Conservation (phyloP, 2,888 invertebrate genomes). For the Beris chalybata region DNA sequence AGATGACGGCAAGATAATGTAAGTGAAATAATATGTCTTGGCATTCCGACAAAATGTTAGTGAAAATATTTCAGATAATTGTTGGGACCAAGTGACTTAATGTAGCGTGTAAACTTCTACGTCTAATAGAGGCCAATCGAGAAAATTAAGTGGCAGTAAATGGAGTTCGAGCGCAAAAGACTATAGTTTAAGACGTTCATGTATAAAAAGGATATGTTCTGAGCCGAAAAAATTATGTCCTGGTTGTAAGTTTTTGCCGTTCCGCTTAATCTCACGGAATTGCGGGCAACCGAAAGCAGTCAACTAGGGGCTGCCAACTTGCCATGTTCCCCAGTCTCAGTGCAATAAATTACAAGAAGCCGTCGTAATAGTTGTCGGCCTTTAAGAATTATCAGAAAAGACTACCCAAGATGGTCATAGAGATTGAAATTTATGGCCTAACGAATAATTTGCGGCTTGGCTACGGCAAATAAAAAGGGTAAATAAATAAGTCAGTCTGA, state of each 20-base stretch:
- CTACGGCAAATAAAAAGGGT: too few species aligned
- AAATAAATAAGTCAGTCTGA: too few species aligned
- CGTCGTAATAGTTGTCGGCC: not conserved
- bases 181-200: too few species aligned
- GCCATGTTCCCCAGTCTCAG: not conserved
- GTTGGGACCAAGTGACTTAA: constrained; percentile 5
- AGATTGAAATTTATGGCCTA: constrained; percentile 6
- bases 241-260: constrained; percentile 16
- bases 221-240: constrained; percentile 8
- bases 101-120: constrained; percentile 19
- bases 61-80: constrained; percentile 5
- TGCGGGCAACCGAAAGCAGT: not conserved
- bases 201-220: not conserved
- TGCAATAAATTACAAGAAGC: constrained; percentile 4
- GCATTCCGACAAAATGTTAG: too few species aligned
- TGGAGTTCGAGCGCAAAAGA: too few species aligned
- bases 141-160: too few species aligned
- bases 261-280: not conserved
- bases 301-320: constrained; percentile 3
- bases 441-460: not conserved
- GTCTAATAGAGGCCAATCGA: not conserved
- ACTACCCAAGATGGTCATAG: not conserved
- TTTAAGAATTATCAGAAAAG: constrained; percentile 1
- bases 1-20: too few species aligned
- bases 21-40: too few species aligned